Base-by-base conservation (phyloP, 1,140 invertebrate species). In the Araneus ventricosus region DNA sequence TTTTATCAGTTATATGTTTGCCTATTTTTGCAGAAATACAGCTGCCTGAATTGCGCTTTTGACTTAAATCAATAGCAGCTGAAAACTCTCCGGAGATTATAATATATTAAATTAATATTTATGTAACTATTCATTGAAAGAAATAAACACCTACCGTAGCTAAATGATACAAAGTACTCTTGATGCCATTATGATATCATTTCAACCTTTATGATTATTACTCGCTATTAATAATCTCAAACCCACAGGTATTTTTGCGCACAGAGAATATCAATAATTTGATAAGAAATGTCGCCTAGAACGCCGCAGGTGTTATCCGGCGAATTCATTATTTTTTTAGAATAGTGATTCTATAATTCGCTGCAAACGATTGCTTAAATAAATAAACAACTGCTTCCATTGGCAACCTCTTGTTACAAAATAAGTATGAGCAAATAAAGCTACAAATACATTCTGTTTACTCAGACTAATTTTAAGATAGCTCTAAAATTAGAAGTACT, bases 401-500 rank as follows among this genome's bases (percentile, higher is more conserved):
- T 84, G 22, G 80, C 80, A 41, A 45, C 80, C n/a, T n/a, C 22
- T 82, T 27, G 41, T 52, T 27, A 84, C 80, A 84, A 52, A 41
- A n/a, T 52, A 45, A 75, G 34, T 7, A 52, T 27, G 22, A 41
- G 14, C 10, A 84, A 52, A 41, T 27, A 45, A 24, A 22, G 24
- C 79, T 41, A 52, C 45, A 41, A 84, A 45, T 45, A 52, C 27
- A 84, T 52, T n/a, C 27, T 84, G n/a, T 75, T 75, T 75, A 75
- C 30, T 75, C 70, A 30, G 27, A 3, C 70, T 75, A 22, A 75
- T 75, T 75, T 75, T 41, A 24, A 24, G 80, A 82, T n/a, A 39
- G 24, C 10, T 82, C 80, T 82, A 82, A 82, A 82, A 82, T 45
- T 82, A 82, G 80, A 41, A 82, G 80, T 52, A 45, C 80, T 57